Conservation (phyloP, 2,113 vertebrate species). For the Cyprinodon brontotheroides region DNA sequence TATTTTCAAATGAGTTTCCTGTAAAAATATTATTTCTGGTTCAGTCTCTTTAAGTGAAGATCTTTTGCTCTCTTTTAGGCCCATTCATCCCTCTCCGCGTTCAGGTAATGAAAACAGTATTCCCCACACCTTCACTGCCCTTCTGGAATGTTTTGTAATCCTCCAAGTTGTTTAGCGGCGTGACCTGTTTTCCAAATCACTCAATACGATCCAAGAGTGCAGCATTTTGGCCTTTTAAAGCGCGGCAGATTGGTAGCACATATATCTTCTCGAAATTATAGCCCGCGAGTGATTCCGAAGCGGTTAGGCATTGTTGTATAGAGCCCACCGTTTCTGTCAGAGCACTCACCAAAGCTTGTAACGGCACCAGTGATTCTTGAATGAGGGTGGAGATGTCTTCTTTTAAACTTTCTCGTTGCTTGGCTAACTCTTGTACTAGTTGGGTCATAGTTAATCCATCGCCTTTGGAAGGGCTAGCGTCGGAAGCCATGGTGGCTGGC, state of each 20-base stretch:
- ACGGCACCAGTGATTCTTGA: not conserved
- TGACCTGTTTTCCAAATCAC: not conserved
- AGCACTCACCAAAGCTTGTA: constrained; percentile 2
- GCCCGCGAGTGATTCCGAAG: not conserved
- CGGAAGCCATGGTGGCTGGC: not conserved
- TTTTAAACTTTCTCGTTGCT: not conserved
- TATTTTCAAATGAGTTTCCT: no score
- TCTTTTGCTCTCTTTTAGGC: no score
- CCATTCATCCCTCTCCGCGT: no score
- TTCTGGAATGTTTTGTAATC: no score
- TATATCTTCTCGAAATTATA: constrained; percentile 2
- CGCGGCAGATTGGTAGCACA: no score
- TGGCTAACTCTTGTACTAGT: not conserved
- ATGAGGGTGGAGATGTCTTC: constrained; percentile 3
- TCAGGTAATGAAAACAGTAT: no score
- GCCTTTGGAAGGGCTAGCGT: not conserved
- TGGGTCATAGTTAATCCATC: not conserved
- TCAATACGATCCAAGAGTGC: not conserved
- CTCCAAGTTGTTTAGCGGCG: no score
- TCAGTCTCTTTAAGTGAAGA: no score
- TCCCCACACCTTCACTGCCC: no score
- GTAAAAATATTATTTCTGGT: no score
- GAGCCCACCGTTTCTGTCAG: constrained; percentile 5
- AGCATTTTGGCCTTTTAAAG: not conserved
- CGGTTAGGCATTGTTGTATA: not conserved